A percentile compares a stretch with the other conserved stretches of the same genome.
These are phyloP conservation scores for Cinclus mexicanus DNA, from an alignment of 2,113 vertebrate genomes.

Conservation along the genomic window DNA sequence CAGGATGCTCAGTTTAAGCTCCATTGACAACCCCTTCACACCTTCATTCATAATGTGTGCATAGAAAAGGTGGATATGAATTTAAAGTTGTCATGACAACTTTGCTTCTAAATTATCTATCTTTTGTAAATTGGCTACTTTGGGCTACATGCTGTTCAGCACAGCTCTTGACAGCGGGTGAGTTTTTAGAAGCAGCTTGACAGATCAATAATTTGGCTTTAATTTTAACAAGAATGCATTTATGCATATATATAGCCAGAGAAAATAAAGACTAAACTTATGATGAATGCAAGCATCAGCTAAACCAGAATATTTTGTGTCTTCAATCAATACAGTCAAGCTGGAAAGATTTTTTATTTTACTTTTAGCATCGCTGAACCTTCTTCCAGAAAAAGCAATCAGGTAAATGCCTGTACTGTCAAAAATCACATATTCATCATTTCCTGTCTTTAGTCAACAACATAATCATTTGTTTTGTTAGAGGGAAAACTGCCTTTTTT, in stretches of 20 bases:
- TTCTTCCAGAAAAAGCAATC: not conserved
- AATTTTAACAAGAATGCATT: not conserved
- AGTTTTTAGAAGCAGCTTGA: not conserved
- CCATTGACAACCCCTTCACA: not conserved
- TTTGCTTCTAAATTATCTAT: slow-evolving; percentile 15
- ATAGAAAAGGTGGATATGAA: not conserved
- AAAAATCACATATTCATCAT: not conserved
- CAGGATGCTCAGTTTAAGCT: not conserved
- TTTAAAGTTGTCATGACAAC: slow-evolving; percentile 57
- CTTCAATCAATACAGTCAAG: not conserved
- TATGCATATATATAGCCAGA: not conserved
- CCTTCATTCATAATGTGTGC: not conserved
- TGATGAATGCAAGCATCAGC: not conserved
- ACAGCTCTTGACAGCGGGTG: not conserved
- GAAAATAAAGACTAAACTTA: not conserved
- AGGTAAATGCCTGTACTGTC: not conserved
- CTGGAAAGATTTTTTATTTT: not conserved
- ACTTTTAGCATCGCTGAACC: not conserved
- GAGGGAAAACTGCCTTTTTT: not conserved
- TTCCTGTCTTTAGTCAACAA: not conserved
- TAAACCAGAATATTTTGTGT: not conserved
- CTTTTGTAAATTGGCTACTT: slow-evolving; percentile 19
- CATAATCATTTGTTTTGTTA: not conserved
- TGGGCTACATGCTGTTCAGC: not conserved
- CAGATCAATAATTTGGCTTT: not conserved